These are phyloP conservation scores for Chiridota heheva DNA, from an alignment of 35 echinoderm and acorn worm species.

Conservation along the genomic window DNA sequence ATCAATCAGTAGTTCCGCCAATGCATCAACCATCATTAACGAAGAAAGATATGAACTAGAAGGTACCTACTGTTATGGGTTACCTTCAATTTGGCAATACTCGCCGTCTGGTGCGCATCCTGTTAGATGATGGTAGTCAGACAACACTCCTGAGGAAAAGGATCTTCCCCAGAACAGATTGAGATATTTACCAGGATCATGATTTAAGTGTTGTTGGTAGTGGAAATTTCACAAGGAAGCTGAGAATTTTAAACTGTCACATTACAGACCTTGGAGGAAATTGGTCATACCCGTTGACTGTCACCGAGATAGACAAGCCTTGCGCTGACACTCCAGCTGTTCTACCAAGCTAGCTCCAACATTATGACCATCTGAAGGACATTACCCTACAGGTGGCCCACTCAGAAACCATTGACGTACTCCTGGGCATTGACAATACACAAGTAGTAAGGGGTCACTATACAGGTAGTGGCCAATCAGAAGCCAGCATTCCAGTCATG, in stretches of 20 bases:
- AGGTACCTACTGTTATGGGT: conserved; percentile 60
- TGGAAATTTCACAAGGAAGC: conserved; percentile 46
- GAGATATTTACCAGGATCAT: conserved; percentile 69
- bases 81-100: conserved; percentile 46
- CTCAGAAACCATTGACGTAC: conserved; percentile 68
- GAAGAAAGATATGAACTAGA: conserved; percentile 24
- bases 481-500: too few species aligned
- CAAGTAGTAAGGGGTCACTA: too few species aligned
- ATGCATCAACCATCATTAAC: conserved; percentile 7
- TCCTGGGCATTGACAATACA: conserved; percentile 73
- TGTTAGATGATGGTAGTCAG: conserved; percentile 74
- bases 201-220: conserved; percentile 70
- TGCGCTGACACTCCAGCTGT: conserved; percentile 57
- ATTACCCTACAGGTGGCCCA: conserved; percentile 41
- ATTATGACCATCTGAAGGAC: conserved; percentile 47
- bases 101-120: conserved; percentile 54
- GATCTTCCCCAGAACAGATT: conserved; percentile 52
- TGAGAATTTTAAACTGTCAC: conserved; percentile 70
- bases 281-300: conserved; percentile 58
- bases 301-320: conserved; percentile 71
- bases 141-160: conserved; percentile 64
- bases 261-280: conserved; percentile 62
- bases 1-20: conserved; percentile 22
- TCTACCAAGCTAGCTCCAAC: conserved; percentile 32
- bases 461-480: too few species aligned